Evolutionary conservation across 2,113 vertebrate genomes (phyloP), one percentile per base, ranked within the genome.

Genomic region (Cyprinodon brontotheroides): DNA sequence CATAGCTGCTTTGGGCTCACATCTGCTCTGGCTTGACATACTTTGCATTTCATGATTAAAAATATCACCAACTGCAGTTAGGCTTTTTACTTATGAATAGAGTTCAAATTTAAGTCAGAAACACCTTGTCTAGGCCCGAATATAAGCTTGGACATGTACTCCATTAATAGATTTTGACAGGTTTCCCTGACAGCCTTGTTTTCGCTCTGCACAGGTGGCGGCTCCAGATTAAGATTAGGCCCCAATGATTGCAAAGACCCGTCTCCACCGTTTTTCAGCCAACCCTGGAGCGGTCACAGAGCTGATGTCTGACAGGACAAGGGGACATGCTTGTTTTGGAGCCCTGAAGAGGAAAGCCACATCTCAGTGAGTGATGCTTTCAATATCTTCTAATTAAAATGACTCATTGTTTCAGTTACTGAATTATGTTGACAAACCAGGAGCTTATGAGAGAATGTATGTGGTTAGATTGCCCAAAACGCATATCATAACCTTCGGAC

Each of bases 361-460:
- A 89, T 90, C 89, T 79, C 93, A 92, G 94, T 95, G 91, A 94
- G 93, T 89, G 75, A 80, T 20, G 1, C 80, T 81, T 68, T 71
- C 61, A 45, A 37, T 70, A 60, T 39, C 37, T 77, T 73, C 20
- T 17, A 40, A 43, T 66, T 45, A 8, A 65, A 82, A 68, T 61
- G n/a, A 68, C 63, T 65, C 47, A 53, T 48, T 38, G 10, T 68
- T 64, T 22, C 68, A 38, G 48, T 71, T 65, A 70, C 60, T 67
- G 59, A 39, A 72, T 65, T n/a, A 9, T n/a, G 50, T 57, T 1
- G 17, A 13, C 4, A 12, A 61, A 48, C 37, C 29, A 2, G 40
- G 13, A 60, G 63, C 38, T 59, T 9, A 8, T 47, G 11, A 29
- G 41, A 43, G 14, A 47, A 38, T 43, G 48, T 53, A 40, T 74